These are phyloP conservation scores for Xerus inauris DNA, from an alignment of 2,113 vertebrate genomes.

Conservation along the genomic window DNA sequence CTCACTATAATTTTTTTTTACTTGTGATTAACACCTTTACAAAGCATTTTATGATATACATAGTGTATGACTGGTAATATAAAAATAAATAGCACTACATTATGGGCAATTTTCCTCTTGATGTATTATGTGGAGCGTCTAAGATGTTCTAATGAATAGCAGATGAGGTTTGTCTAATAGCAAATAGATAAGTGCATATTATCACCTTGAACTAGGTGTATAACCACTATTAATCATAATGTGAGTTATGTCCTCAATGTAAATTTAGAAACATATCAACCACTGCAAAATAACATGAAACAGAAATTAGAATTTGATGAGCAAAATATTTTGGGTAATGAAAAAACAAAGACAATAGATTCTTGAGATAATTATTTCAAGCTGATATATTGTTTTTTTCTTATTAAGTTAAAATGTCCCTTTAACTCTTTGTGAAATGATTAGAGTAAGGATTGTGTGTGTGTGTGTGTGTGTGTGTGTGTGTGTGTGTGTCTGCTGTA, in stretches of 20 bases:
- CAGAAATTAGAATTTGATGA: background rate
- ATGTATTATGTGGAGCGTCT: background rate
- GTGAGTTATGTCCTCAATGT: background rate
- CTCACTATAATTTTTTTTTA: background rate
- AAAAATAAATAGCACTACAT: conserved; percentile 39
- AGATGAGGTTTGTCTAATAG: background rate
- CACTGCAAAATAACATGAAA: conserved; percentile 10
- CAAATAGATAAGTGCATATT: background rate
- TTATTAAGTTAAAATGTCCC: background rate
- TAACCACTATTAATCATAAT: background rate
- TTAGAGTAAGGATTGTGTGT: background rate
- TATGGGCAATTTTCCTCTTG: background rate
- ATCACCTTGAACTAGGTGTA: conserved; percentile 14
- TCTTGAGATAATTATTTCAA: conserved; percentile 17
- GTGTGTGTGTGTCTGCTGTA: background rate
- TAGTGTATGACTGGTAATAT: background rate
- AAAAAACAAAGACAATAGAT: background rate
- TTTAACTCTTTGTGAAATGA: conserved; percentile 34
- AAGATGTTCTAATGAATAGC: background rate
- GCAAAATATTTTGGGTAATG: conserved; percentile 12
- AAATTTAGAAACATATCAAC: conserved; percentile 26
- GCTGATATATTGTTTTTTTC: background rate
- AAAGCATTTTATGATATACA: conserved; percentile 1
- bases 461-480: no score
- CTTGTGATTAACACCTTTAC: background rate